A percentile compares a stretch with the other conserved stretches of the same genome.
These are phyloP conservation scores for Coregonus suidteri DNA, from an alignment of 2,797 vertebrate genomes.

Conservation along the genomic window DNA sequence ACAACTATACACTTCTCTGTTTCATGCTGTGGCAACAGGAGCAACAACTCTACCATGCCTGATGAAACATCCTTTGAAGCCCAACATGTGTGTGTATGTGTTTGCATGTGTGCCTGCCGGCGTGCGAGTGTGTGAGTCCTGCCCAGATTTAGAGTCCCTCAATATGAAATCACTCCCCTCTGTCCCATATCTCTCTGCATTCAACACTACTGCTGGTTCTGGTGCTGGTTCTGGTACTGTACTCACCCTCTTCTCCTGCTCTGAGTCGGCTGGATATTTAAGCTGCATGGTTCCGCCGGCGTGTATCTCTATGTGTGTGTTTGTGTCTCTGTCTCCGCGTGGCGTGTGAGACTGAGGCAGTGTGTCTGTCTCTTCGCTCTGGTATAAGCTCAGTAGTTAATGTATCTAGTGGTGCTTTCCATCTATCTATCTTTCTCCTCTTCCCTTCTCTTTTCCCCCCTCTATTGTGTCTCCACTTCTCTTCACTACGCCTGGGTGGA, in stretches of 20 bases:
- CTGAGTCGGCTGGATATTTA: slow-evolving; percentile 57
- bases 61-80: slow-evolving; percentile 56
- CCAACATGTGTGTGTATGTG: neutral
- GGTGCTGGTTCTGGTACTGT: neutral
- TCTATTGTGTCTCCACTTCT: slow-evolving; percentile 31
- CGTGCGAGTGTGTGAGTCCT: slow-evolving; percentile 7
- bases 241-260: slow-evolving; percentile 76
- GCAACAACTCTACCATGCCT: slow-evolving; percentile 34
- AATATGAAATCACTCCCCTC: neutral
- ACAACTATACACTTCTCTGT: slow-evolving; percentile 19
- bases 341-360: too few relatives aligned
- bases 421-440: slow-evolving; percentile 29
- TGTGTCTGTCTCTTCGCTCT: slow-evolving; percentile 56
- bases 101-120: neutral
- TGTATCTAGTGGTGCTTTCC: slow-evolving; percentile 49
- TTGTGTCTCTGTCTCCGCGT: neutral
- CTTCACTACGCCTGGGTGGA: too few relatives aligned
- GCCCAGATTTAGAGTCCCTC: slow-evolving; percentile 33
- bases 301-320: slow-evolving; percentile 42
- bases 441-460: slow-evolving; percentile 4
- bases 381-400: slow-evolving; percentile 36
- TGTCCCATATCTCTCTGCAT: neutral
- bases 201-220: too few relatives aligned
- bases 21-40: slow-evolving; percentile 37
- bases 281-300: slow-evolving; percentile 73